Evolutionary conservation across 2,113 vertebrate genomes (phyloP).

Genomic region (Crotalus helleri): DNA sequence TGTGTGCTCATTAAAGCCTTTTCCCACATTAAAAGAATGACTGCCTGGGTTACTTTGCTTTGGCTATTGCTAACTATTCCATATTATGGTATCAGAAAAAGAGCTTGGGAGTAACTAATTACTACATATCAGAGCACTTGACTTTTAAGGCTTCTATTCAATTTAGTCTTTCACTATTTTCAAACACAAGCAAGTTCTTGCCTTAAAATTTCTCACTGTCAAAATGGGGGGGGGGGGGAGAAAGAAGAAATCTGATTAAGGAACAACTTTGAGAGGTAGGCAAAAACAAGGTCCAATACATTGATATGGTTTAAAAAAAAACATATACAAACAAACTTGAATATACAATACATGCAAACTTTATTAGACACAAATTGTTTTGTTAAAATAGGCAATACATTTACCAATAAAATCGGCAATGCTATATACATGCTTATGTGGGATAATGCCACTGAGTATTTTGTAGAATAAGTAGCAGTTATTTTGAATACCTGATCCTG

Average conservation of each 20-base stretch:
- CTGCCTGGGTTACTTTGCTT: rapidly evolving
- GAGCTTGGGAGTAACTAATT: background rate
- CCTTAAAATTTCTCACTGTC: background rate
- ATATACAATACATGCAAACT: background rate
- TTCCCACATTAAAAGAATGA: background rate
- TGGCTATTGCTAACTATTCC: background rate
- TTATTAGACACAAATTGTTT: background rate
- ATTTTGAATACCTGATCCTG: background rate
- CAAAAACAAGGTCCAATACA: background rate
- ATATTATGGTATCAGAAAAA: background rate
- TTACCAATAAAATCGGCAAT: background rate
- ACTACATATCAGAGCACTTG: background rate
- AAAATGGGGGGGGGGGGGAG: background rate
- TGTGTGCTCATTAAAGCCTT: background rate
- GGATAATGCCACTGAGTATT: background rate
- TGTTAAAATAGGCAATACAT: background rate
- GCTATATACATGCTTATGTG: background rate
- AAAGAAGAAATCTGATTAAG: background rate
- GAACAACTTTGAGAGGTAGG: background rate
- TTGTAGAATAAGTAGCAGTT: background rate
- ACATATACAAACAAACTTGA: background rate
- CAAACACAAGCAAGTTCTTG: background rate
- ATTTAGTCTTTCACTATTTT: background rate
- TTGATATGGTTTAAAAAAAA: background rate
- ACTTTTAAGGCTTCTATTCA: background rate